Evolutionary conservation across 2,888 invertebrate genomes (phyloP).

Genomic region (Anoplius nigerrimus): DNA sequence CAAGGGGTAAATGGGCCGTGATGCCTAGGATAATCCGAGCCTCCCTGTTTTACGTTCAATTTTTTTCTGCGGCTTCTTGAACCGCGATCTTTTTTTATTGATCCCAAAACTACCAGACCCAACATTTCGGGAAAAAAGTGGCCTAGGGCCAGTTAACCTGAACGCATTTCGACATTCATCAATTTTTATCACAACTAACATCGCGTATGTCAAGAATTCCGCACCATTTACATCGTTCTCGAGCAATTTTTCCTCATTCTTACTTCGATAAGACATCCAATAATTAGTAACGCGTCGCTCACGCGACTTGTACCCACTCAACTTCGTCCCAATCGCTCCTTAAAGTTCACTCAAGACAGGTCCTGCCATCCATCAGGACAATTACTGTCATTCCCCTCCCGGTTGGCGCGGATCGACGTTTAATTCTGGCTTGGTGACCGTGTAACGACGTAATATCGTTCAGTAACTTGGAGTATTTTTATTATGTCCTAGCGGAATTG

Average conservation of each 20-base stretch:
- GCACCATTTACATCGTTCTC: too few relatives aligned
- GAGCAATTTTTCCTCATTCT: too few relatives aligned
- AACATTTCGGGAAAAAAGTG: too few relatives aligned
- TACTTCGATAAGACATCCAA: too few relatives aligned
- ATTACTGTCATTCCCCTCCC: not conserved
- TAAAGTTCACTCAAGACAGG: not conserved
- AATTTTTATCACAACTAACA: too few relatives aligned
- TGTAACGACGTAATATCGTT: constrained; percentile 58
- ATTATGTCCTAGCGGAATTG: constrained; percentile 43
- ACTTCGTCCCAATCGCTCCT: not conserved
- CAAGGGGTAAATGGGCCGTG: constrained; percentile 69
- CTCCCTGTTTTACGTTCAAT: constrained; percentile 29
- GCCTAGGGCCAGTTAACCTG: too few relatives aligned
- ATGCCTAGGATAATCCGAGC: constrained; percentile 65
- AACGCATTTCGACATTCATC: too few relatives aligned
- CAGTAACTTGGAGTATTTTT: constrained; percentile 55
- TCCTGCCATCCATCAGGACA: constrained; percentile 1
- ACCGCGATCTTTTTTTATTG: not conserved
- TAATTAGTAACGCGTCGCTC: too few relatives aligned
- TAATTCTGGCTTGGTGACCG: constrained; percentile 47
- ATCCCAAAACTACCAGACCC: too few relatives aligned
- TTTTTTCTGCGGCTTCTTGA: constrained; percentile 42
- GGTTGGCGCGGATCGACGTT: constrained; percentile 16
- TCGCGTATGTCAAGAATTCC: too few relatives aligned
- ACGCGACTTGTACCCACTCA: too few relatives aligned